phyloP scores from a whole-genome alignment of 2,888 invertebrate species.

The Eurytoma adleriae region DNA sequence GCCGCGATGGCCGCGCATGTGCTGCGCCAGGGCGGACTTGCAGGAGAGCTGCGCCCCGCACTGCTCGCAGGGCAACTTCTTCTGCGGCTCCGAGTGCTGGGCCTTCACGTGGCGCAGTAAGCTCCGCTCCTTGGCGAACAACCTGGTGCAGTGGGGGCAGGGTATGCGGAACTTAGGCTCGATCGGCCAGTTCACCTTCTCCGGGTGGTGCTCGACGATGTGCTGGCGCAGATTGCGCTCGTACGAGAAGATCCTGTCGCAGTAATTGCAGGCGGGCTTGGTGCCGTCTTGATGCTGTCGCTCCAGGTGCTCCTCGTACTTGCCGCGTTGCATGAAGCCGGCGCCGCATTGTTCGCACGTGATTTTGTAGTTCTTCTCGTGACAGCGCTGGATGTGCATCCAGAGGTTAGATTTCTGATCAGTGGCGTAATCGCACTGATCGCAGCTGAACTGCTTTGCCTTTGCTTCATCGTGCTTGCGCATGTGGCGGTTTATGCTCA shows the following conservation, averaged over 20 bases:
- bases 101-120: constrained; percentile 64
- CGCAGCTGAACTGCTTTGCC: constrained; percentile 55
- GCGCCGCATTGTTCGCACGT: constrained; percentile 66
- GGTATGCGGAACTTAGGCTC: too few relatives aligned
- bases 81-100: constrained; percentile 65
- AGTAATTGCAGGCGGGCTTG: constrained; percentile 66
- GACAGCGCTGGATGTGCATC: constrained; percentile 62
- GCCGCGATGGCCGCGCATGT: constrained; percentile 63
- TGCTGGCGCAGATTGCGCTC: constrained; percentile 70
- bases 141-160: constrained; percentile 66
- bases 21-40: constrained; percentile 62
- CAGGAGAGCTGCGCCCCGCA: constrained; percentile 67
- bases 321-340: constrained; percentile 66
- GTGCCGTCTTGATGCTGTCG: constrained; percentile 62
- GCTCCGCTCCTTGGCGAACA: constrained; percentile 62
- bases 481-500: constrained; percentile 57
- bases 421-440: constrained; percentile 66
- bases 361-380: constrained; percentile 63
- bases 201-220: constrained; percentile 63
- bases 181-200: constrained; percentile 19
- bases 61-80: constrained; percentile 69
- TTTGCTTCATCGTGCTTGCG: constrained; percentile 17
- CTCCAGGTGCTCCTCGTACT: constrained; percentile 67
- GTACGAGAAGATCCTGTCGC: constrained; percentile 67
- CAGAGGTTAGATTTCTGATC: constrained; percentile 67